Conservation (phyloP, 2,113 vertebrate genomes). For the Scolopax mira region DNA sequence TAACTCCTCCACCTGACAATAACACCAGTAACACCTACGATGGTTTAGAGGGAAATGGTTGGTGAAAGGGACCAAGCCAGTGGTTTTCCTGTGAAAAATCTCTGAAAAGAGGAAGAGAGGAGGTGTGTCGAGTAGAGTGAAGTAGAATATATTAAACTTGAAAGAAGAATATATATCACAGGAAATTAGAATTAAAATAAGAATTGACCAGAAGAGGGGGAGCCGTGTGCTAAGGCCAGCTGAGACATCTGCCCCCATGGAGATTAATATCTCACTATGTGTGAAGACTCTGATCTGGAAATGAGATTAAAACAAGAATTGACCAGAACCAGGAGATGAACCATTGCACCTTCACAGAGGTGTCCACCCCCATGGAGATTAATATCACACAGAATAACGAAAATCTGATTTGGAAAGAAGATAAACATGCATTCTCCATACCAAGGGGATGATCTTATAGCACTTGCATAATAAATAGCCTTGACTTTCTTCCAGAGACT, state of each 20-base stretch:
- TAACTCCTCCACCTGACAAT: background rate
- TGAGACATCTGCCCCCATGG: background rate
- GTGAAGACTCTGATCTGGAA: conserved; percentile 23
- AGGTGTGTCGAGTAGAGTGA: background rate
- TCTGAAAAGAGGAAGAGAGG: background rate
- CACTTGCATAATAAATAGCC: background rate
- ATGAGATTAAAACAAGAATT: conserved; percentile 58
- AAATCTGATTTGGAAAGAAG: conserved; percentile 43
- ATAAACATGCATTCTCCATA: background rate
- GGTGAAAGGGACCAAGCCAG: background rate
- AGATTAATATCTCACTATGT: conserved; percentile 46
- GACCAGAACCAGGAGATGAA: conserved; percentile 2
- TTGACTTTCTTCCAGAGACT: background rate
- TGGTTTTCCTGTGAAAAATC: background rate
- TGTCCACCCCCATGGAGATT: conserved; percentile 29
- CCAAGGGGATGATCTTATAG: background rate
- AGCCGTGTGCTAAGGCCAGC: background rate
- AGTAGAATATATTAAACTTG: background rate
- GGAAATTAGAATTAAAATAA: conserved; percentile 32
- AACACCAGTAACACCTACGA: background rate
- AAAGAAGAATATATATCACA: background rate
- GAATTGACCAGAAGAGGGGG: background rate
- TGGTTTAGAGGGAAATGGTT: background rate
- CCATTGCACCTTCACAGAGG: background rate
- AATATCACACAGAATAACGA: background rate